Base-by-base conservation (phyloP, 2,888 invertebrate species). In the Dendrolimus pini region DNA sequence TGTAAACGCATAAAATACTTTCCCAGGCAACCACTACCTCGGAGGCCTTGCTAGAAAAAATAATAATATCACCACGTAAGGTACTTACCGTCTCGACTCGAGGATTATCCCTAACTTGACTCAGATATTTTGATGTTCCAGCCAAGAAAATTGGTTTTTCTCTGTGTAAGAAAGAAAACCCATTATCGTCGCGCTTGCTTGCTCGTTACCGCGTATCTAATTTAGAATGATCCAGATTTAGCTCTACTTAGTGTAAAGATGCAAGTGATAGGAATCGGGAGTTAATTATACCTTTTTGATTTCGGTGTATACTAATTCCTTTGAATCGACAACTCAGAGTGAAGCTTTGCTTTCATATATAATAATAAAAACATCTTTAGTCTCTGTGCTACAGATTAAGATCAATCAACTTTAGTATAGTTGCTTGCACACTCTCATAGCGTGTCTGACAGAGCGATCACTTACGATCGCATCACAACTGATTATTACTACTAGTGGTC, bases 61-160 rank as follows among this genome's bases (percentile, higher is more conserved):
- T 47, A 30, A 30, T 75, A 78, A 80, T 77, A 80, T 75, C 69
- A 68, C 72, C 64, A 65, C 67, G 68, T 78, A 78, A 82, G 77
- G 77, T 78, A 75, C 78, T 82, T 82, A 79, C 76, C 73, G 72
- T 69, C 76, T 73, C 60, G 60, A 72, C 75, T 75, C 69, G 61
- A 63, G 75, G 82, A 80, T 84, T 77, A 83, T 82, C 80, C 76
- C 72, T 72, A 75, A 78, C 83, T 82, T 80, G 78, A 78, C 82
- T 83, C 77, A 78, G 78, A 82, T 81, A 82, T 83, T 83, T 83
- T 80, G 81, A 83, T 82, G 82, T 83, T 83, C 81, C 77, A 81
- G 74, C 73, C 70, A 69, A 72, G 76, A 84, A 47, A 85, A 85
- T 85, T 84, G 84, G 78, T 83, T 84, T 84, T 81, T 75, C 76